Evolutionary conservation across 2,797 vertebrate species (phyloP).

Genomic region (Zenarchopterus dispar): DNA sequence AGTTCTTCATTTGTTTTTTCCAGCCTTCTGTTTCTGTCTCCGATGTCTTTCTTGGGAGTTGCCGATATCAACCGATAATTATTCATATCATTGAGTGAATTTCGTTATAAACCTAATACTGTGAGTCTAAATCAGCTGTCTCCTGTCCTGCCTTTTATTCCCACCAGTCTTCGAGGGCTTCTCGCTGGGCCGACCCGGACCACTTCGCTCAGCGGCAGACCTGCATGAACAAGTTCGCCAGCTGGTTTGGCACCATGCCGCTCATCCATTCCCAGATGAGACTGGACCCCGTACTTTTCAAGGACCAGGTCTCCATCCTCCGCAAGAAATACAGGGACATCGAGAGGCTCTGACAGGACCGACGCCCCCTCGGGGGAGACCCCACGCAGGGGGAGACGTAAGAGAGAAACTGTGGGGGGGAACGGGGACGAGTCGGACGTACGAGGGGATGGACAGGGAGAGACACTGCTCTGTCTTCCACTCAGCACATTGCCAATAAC

Average conservation of each 20-base stretch:
- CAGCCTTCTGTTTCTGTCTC: too few relatives aligned
- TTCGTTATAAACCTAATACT: too few relatives aligned
- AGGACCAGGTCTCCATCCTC: constrained; percentile 98
- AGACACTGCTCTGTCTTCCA: constrained; percentile 64
- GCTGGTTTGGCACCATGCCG: constrained; percentile 99
- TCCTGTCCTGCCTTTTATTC: constrained; percentile 76
- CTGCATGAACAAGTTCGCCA: constrained; percentile 99
- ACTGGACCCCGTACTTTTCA: constrained; percentile 97
- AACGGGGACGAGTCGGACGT: constrained; percentile 55
- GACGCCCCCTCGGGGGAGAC: constrained; percentile 74
- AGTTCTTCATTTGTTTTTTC: too few relatives aligned
- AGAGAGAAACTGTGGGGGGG: constrained; percentile 71
- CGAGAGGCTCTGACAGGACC: constrained; percentile 93
- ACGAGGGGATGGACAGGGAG: constrained; percentile 48
- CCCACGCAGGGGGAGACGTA: constrained; percentile 70
- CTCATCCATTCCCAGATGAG: constrained; percentile 98
- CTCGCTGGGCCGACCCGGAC: constrained; percentile 98
- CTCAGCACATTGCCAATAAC: constrained; percentile 74
- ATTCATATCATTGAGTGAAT: too few relatives aligned
- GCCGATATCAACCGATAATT: too few relatives aligned
- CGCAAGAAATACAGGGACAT: constrained; percentile 99
- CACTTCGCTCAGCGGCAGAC: constrained; percentile 98
- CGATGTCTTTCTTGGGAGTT: too few relatives aligned
- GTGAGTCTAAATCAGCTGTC: constrained; percentile 37
- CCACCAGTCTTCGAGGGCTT: constrained; percentile 82